A percentile compares a stretch with the other conserved stretches of the same genome.
Evolutionary conservation across 2,113 vertebrate species (phyloP).

Genomic region (Myrmophylax atrothorax): DNA sequence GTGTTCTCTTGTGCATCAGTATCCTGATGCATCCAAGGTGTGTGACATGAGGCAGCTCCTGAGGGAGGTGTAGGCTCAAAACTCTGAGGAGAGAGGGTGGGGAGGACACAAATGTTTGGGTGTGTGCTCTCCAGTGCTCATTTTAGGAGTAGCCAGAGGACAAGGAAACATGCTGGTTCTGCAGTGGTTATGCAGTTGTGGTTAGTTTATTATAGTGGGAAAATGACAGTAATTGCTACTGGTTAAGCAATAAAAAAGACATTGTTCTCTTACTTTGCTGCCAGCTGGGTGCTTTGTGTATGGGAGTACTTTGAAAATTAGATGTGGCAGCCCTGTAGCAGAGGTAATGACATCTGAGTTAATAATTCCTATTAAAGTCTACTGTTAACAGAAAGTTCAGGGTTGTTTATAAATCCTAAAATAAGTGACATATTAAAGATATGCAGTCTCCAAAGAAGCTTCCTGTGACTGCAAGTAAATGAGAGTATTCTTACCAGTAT

Average conservation of each 20-base stretch:
- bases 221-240: background rate
- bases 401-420: background rate
- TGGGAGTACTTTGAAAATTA: background rate
- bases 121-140: background rate
- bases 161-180: background rate
- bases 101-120: background rate
- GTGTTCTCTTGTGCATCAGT: background rate
- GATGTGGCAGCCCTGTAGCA: background rate
- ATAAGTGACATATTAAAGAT: background rate
- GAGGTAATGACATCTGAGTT: background rate
- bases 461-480: background rate
- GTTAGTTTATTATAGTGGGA: background rate
- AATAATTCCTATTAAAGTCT: background rate
- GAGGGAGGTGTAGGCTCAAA: background rate
- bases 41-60: background rate
- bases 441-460: background rate
- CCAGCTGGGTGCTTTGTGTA: background rate
- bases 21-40: background rate
- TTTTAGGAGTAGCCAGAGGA: background rate
- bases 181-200: background rate
- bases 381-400: background rate
- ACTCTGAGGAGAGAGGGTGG: background rate
- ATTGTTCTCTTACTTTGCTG: background rate
- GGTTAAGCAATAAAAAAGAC: background rate
- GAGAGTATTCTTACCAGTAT: background rate